Evolutionary conservation across 2,797 vertebrate species (phyloP).

Genomic region (Simalia tracyae): DNA sequence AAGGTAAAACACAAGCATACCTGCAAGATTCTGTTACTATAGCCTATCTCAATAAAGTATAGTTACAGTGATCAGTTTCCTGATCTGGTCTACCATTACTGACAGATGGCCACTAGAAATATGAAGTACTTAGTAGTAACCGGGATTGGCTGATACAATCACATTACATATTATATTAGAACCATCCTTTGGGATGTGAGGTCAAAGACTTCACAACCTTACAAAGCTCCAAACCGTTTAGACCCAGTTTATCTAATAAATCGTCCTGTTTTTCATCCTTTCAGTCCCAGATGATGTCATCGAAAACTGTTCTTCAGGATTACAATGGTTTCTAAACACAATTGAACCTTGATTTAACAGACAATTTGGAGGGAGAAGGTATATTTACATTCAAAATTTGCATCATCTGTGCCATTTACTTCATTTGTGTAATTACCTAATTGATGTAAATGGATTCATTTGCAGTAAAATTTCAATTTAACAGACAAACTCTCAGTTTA

Average conservation of each 20-base stretch:
- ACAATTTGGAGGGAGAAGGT: not conserved
- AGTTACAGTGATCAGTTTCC: not conserved
- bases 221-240: not conserved
- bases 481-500: not conserved
- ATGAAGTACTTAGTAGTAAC: not conserved
- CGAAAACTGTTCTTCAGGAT: not conserved
- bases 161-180: not conserved
- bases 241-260: not conserved
- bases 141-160: not conserved
- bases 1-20: not conserved
- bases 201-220: not conserved
- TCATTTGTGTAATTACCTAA: not conserved
- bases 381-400: not conserved
- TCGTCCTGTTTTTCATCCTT: not conserved
- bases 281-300: not conserved
- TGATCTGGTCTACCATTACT: not conserved
- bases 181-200: not conserved
- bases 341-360: not conserved
- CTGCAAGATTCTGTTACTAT: not conserved
- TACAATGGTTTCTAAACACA: not conserved
- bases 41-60: not conserved
- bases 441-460: not conserved
- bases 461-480: not conserved
- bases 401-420: not conserved
- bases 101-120: not conserved